Conservation (phyloP, 2,888 invertebrate species). For the Zaprionus lineosus region DNA sequence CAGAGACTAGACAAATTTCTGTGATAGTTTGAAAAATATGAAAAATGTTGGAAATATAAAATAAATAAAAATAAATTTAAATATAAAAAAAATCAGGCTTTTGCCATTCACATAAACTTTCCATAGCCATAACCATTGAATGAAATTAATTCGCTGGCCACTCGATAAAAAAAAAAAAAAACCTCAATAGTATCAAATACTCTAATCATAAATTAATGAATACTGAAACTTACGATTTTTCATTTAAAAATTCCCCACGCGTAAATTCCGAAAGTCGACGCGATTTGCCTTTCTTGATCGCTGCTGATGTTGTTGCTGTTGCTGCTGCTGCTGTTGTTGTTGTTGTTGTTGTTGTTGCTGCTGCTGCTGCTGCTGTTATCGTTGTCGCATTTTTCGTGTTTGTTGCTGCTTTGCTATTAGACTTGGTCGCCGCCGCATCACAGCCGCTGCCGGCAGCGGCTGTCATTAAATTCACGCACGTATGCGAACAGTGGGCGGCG, state of each 20-base stretch:
- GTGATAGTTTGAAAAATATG: too few relatives aligned
- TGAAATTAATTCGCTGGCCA: conserved; percentile 16
- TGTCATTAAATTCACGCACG: conserved; percentile 56
- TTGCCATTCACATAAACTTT: not conserved
- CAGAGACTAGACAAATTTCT: too few relatives aligned
- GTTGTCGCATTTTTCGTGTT: conserved; percentile 28
- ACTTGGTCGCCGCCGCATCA: conserved; percentile 50
- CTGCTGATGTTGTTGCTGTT: conserved; percentile 19
- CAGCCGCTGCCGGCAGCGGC: conserved; percentile 31
- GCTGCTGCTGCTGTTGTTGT: conserved; percentile 26
- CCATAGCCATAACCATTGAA: conserved; percentile 8
- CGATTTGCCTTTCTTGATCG: conserved; percentile 82
- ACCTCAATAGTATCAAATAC: conserved; percentile 9
- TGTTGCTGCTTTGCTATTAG: conserved; percentile 42
- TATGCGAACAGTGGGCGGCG: conserved; percentile 44
- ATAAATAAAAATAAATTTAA: not conserved
- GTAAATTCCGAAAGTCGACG: conserved; percentile 83
- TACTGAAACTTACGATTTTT: conserved; percentile 83
- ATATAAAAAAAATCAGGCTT: not conserved
- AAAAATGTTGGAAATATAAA: too few relatives aligned
- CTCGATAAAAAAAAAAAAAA: conserved; percentile 7
- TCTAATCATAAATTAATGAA: conserved; percentile 49
- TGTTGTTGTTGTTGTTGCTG: conserved; percentile 19
- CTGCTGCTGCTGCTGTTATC: conserved; percentile 19
- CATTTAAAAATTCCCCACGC: conserved; percentile 84